A percentile compares a stretch with the other conserved stretches of the same genome.
Evolutionary conservation across 2,113 vertebrate genomes (phyloP).

Genomic region (Dasyornis broadbenti): DNA sequence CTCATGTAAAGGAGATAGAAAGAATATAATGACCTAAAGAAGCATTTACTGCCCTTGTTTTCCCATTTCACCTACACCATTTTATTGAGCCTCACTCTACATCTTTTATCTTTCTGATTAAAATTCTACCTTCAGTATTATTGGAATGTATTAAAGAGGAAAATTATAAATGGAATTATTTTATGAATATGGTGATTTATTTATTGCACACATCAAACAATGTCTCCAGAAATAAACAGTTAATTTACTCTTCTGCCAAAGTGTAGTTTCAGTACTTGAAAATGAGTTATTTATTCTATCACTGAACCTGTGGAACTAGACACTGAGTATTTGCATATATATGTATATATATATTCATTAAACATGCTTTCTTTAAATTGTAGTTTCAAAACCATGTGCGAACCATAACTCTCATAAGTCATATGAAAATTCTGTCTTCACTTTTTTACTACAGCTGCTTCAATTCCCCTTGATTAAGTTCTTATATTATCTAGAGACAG

Average conservation of each 20-base stretch:
- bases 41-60: background rate
- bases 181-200: conserved; percentile 41
- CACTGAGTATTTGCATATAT: background rate
- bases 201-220: conserved; percentile 21
- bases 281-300: background rate
- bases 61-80: background rate
- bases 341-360: background rate
- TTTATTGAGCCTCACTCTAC: background rate
- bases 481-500: background rate
- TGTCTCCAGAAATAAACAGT: conserved; percentile 43
- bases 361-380: background rate
- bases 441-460: background rate
- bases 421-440: background rate
- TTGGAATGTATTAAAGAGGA: conserved; percentile 43
- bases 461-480: background rate
- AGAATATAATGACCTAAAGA: background rate
- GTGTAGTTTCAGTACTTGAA: conserved; percentile 41
- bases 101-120: background rate
- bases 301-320: background rate
- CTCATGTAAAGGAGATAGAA: background rate
- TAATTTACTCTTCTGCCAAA: conserved; percentile 18
- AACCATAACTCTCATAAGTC: background rate
- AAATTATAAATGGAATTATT: conserved; percentile 1
- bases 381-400: background rate
- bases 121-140: background rate